phyloP scores from a whole-genome alignment of 2,797 vertebrate species.

The Salmo trutta region DNA sequence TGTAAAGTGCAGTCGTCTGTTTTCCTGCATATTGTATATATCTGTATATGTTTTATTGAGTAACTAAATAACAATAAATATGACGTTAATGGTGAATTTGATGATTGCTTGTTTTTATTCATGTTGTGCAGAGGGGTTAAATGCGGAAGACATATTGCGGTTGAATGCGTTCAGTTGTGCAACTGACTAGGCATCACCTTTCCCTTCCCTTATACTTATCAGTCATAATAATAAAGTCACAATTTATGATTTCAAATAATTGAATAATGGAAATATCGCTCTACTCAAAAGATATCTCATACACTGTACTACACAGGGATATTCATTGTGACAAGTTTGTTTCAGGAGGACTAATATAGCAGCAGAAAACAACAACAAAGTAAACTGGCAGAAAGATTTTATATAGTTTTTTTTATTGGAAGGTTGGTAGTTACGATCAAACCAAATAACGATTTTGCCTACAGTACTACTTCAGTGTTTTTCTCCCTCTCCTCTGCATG shows the following conservation, averaged over 20 bases:
- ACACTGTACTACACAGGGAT: too few relatives aligned
- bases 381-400: background rate
- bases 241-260: background rate
- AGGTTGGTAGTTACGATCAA: background rate
- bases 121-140: background rate
- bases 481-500: background rate
- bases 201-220: background rate
- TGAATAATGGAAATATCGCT: background rate
- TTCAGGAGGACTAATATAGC: background rate
- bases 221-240: background rate
- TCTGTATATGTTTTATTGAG: constrained; percentile 99
- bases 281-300: background rate
- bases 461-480: background rate
- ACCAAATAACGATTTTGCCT: background rate
- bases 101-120: constrained; percentile 1
- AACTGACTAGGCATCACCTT: too few relatives aligned
- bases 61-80: constrained; percentile 99
- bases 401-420: background rate
- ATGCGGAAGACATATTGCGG: background rate
- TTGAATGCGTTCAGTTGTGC: too few relatives aligned
- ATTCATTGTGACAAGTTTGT: background rate
- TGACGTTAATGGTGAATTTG: constrained; percentile 91
- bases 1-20: constrained; percentile 99
- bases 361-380: background rate
- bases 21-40: constrained; percentile 99